Evolutionary conservation across 2,797 vertebrate genomes (phyloP).

Genomic region (Xiphorhynchus erythropygius): DNA sequence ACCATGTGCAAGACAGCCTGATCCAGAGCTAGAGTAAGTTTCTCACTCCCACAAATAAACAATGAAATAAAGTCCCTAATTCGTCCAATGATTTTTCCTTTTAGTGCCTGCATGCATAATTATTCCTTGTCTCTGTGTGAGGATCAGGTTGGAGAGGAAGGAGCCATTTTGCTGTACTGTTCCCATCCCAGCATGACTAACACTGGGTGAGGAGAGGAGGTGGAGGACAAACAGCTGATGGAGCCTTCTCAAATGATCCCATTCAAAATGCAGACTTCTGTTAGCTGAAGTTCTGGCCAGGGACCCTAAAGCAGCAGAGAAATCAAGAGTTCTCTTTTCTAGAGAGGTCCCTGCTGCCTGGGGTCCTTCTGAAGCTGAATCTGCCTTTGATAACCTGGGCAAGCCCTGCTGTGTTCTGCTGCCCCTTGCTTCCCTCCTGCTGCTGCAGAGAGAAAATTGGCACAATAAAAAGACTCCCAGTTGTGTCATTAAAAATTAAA

Average conservation of each 20-base stretch:
- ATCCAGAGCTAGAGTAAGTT: background rate
- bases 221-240: background rate
- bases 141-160: background rate
- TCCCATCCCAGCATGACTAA: background rate
- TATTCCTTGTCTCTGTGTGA: background rate
- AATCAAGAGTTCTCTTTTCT: background rate
- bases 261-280: background rate
- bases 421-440: background rate
- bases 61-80: slow-evolving; percentile 7
- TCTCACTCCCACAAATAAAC: slow-evolving; percentile 30
- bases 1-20: background rate
- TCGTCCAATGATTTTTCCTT: slow-evolving; percentile 15
- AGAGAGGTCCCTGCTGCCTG: background rate
- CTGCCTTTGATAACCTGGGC: background rate
- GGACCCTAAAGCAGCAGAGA: background rate
- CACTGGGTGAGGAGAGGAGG: background rate
- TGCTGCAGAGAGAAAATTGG: background rate
- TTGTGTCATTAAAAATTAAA: slow-evolving; percentile 40
- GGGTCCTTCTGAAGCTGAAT: background rate
- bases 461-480: background rate
- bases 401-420: background rate
- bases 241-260: background rate
- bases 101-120: background rate
- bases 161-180: background rate
- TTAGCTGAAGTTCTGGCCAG: background rate